Evolutionary conservation across 2,797 vertebrate genomes (phyloP), one percentile per base, ranked within the genome.

Genomic region (Otus scops): DNA sequence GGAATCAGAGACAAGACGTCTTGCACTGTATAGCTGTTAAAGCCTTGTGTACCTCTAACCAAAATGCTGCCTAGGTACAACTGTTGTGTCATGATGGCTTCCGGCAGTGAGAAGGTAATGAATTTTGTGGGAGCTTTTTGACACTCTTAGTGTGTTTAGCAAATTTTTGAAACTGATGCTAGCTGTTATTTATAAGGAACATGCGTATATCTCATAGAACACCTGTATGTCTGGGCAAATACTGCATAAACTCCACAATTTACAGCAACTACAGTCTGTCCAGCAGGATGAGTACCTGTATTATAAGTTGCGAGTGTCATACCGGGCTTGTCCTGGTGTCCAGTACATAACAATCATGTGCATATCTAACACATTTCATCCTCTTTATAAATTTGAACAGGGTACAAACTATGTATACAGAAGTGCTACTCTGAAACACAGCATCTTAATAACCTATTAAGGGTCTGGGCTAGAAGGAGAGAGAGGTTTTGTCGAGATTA

Each of bases 41-140:
- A 82, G 22, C 56, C 50, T 67, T 7, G 0, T 3, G 11, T 57
- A 13, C 34, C 32, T 59, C 48, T 91, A 9, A 36, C 30, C 34
- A 39, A n/a, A 68, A 60, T 0, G 3, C 59, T 89, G 70, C 59
- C 41, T 27, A 0, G 2, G 1, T 28, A 7, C 8, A 15, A 6
- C 64, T 75, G 63, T 38, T 41, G 0, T 2, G 3, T 51, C 34
- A 3, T 30, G 38, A 39, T 59, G 85, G 8, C 75, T 79, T 82
- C 30, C 57, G 74, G 67, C 41, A 60, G 13, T 65, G 32, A 21
- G 10, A 67, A 34, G 7, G 17, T 45, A 26, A 12, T 6, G 21
- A 74, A 36, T 59, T 78, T 76, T 63, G 50, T 4, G 7, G 27
- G 47, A 89, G 28, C 11, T 59, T 74, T 78, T 70, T 79, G 7